A percentile compares a stretch with the other conserved stretches of the same genome.
phyloP scores from a whole-genome alignment of 2,888 invertebrate species.

The Incurvaria masculella region DNA sequence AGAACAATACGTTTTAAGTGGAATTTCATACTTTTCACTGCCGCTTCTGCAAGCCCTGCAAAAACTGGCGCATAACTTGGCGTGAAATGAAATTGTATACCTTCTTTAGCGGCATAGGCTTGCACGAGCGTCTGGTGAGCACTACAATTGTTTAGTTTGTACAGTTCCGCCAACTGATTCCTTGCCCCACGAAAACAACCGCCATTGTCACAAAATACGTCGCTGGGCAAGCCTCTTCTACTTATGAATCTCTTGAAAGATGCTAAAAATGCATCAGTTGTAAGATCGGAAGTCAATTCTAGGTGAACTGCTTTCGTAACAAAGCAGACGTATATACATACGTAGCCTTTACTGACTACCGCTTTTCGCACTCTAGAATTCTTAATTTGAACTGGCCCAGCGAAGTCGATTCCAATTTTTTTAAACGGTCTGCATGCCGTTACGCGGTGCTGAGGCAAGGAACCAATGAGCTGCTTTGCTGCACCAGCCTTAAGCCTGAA shows the following conservation, averaged over 20 bases:
- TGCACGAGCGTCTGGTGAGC: no score
- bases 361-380: slow-evolving; percentile 9
- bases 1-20: no score
- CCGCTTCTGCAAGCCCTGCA: no score
- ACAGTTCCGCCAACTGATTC: neutral
- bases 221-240: neutral
- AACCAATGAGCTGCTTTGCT: slow-evolving; percentile 15
- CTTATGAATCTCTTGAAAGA: slow-evolving; percentile 2
- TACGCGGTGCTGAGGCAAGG: slow-evolving; percentile 10
- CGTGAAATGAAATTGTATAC: no score
- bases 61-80: no score
- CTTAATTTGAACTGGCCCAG: slow-evolving; percentile 14
- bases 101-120: no score
- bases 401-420: slow-evolving; percentile 14
- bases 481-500: slow-evolving; percentile 12
- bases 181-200: slow-evolving; percentile 4
- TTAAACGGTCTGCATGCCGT: slow-evolving; percentile 10
- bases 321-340: slow-evolving; percentile 14
- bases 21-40: no score
- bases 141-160: no score
- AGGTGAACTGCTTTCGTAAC: slow-evolving; percentile 12
- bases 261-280: slow-evolving; percentile 1
- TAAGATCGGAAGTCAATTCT: neutral
- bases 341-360: slow-evolving; percentile 11
- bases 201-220: slow-evolving; percentile 4